These are phyloP conservation scores for Danio jaintianensis DNA, from an alignment of 2,797 vertebrate genomes.

Conservation along the genomic window DNA sequence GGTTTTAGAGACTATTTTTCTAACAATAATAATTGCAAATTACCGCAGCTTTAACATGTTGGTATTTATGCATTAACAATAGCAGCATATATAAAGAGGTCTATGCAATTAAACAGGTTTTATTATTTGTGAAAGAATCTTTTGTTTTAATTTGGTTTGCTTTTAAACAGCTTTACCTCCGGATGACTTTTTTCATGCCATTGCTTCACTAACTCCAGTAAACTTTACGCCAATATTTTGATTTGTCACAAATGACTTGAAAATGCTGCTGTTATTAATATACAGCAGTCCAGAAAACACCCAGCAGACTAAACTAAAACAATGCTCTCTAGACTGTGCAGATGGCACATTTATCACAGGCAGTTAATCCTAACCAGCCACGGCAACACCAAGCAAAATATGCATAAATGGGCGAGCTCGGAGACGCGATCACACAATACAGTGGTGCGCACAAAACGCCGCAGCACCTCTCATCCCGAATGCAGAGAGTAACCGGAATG, in stretches of 20 bases:
- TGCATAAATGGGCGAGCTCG: constrained; percentile 21
- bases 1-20: neutral
- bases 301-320: constrained; percentile 10
- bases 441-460: neutral
- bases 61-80: too few relatives aligned
- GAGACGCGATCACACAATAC: neutral
- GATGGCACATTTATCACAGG: constrained; percentile 36
- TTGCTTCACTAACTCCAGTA: neutral
- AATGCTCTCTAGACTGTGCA: constrained; percentile 19
- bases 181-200: neutral
- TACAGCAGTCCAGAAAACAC: neutral
- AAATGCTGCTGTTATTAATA: constrained; percentile 1
- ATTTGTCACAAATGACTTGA: neutral
- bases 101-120: neutral
- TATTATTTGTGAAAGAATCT: too few relatives aligned
- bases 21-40: neutral
- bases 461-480: constrained; percentile 6
- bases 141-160: neutral
- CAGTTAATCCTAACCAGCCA: constrained; percentile 20
- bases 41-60: too few relatives aligned
- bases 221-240: neutral
- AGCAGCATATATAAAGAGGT: too few relatives aligned
- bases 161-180: neutral
- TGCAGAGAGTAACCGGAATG: constrained; percentile 22
- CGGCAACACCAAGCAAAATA: constrained; percentile 37